Evolutionary conservation across 2,797 vertebrate species (phyloP), one percentile per base, ranked within the genome.

Genomic region (Cyprinella venusta): DNA sequence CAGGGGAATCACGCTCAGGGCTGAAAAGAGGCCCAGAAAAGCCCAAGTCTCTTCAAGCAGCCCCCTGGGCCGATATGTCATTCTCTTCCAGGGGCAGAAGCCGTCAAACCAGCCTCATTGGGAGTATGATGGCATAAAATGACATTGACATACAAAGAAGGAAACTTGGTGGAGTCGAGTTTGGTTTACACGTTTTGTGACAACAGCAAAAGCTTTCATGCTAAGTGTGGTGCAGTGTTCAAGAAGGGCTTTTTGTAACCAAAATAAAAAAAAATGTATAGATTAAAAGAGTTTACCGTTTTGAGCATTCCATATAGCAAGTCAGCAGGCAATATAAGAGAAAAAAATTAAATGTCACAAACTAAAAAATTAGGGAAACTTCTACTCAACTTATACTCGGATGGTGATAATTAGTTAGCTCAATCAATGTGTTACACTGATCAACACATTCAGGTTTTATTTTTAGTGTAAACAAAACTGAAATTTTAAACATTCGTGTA

Each of bases 21-120:
- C 94, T 96, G 95, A 95, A 95, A 88, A 96, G 94, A 94, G 83
- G 87, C 89, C 65, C 88, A 84, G 86, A 86, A 90, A 91, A 90
- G 90, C 89, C 2, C 26, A 89, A 80, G 91, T 89, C 92, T 94
- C 93, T 94, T 91, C 85, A 86, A 91, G 90, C 85, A 90, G 92
- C 91, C 92, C 93, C 89, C 90, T 90, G 90, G 89, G 91, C 26
- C 89, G 86, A 89, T 91, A 93, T 92, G 92, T 92, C 91, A 85
- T 87, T 91, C 91, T 91, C 89, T 92, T 93, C 89, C 88, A 93
- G 91, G 93, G 91, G 91, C 89, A 89, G 90, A 90, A 64, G 24
- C 56, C 13, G 4, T 91, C 88, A 93, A 90, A 90, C 92, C 91
- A 93, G 91, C 45, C 91, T 92, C 93, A 88, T 86, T 92, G 83